phyloP scores from a whole-genome alignment of 2,113 vertebrate species.

The Alligator sinensis region DNA sequence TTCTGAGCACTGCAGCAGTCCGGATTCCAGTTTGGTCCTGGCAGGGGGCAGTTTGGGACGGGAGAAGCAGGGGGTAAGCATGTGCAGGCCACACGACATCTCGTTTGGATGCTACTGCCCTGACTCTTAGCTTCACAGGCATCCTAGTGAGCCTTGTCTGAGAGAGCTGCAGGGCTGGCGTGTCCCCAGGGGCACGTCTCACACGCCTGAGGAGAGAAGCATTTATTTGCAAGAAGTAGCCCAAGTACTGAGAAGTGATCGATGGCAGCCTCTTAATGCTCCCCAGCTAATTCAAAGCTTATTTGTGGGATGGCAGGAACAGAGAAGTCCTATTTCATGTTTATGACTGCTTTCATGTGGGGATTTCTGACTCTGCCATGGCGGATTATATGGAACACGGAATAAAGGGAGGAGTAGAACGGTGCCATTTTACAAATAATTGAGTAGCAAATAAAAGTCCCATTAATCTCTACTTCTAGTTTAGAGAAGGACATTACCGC shows the following conservation, averaged over 20 bases:
- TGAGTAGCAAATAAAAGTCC: not conserved
- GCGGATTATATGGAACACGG: not conserved
- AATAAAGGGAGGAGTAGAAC: not conserved
- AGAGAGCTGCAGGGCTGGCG: not conserved
- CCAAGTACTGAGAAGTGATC: not conserved
- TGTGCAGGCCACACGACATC: not conserved
- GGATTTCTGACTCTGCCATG: accelerated
- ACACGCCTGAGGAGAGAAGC: not conserved
- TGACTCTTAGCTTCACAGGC: not conserved
- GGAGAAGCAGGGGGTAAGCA: not conserved
- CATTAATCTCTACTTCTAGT: not conserved
- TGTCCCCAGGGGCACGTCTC: not conserved
- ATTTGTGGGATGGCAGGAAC: not conserved
- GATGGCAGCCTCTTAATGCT: not conserved
- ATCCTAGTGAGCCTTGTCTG: not conserved
- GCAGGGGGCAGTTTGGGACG: too few relatives aligned
- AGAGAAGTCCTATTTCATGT: not conserved
- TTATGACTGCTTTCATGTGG: not conserved
- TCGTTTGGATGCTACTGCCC: not conserved
- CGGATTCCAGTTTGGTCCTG: not conserved
- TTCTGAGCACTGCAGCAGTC: accelerated
- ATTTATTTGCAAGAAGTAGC: not conserved
- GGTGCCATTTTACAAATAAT: not conserved
- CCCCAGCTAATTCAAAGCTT: not conserved
- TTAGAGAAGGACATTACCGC: not conserved